Evolutionary conservation across 2,113 vertebrate genomes (phyloP).

Genomic region (Mugil cephalus): DNA sequence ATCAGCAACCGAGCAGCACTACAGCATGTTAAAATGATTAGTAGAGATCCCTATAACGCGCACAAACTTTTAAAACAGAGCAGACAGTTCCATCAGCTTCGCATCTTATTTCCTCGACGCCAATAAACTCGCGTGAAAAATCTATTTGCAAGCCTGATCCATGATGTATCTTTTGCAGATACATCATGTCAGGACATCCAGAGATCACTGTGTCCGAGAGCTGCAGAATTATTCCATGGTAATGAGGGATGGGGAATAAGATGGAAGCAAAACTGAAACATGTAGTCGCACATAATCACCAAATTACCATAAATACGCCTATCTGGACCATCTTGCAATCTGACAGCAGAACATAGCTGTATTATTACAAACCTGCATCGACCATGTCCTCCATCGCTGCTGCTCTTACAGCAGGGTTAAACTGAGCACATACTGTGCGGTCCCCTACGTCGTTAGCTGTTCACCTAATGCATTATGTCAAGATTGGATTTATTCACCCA

Average conservation of each 20-base stretch:
- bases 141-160: not conserved
- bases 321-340: not conserved
- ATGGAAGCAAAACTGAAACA: not conserved
- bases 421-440: not conserved
- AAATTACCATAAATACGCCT: not conserved
- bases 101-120: not conserved
- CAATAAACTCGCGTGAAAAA: not conserved
- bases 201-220: not conserved
- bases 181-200: not conserved
- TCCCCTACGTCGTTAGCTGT: conserved; percentile 15
- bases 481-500: conserved; percentile 4
- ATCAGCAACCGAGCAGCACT: not conserved
- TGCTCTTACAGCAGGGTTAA: not conserved
- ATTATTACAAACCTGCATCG: not conserved
- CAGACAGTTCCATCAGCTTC: not conserved
- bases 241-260: not conserved
- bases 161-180: conserved; percentile 1
- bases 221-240: not conserved
- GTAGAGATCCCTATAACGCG: conserved; percentile 7
- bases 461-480: conserved; percentile 7
- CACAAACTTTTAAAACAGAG: not conserved
- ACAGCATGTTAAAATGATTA: not conserved
- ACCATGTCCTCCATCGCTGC: not conserved
- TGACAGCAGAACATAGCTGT: not conserved
- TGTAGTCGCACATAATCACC: not conserved